phyloP scores from a whole-genome alignment of 2,797 vertebrate genomes.

The Bovichtus diacanthus region DNA sequence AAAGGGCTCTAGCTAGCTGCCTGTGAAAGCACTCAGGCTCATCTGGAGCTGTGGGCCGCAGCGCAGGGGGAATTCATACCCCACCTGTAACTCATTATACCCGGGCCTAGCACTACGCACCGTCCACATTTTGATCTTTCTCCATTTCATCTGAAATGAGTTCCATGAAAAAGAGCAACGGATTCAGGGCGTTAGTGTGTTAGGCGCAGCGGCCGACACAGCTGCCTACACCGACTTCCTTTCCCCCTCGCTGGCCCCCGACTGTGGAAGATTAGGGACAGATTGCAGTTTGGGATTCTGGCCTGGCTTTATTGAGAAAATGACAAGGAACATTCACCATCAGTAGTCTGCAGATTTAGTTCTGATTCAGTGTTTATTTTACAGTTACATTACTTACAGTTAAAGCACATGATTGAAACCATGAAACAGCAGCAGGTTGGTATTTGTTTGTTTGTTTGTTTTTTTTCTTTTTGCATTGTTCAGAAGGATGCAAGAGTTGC shows the following conservation, averaged over 20 bases:
- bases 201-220: conserved; percentile 60
- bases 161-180: conserved; percentile 73
- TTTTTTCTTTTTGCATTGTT: conserved; percentile 19
- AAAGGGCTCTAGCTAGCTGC: conserved; percentile 57
- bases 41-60: conserved; percentile 71
- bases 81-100: conserved; percentile 85
- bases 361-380: conserved; percentile 70
- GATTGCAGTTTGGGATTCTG: conserved; percentile 69
- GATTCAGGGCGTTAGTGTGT: conserved; percentile 69
- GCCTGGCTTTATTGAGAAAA: conserved; percentile 64
- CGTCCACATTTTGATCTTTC: conserved; percentile 79
- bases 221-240: conserved; percentile 74
- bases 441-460: conserved; percentile 23
- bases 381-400: conserved; percentile 54
- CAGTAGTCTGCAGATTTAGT: conserved; percentile 49
- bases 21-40: conserved; percentile 75
- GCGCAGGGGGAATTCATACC: conserved; percentile 65
- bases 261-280: conserved; percentile 81
- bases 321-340: conserved; percentile 70
- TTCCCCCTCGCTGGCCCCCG: conserved; percentile 56
- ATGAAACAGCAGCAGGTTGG: conserved; percentile 34
- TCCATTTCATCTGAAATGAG: conserved; percentile 76
- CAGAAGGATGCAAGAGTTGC: conserved; percentile 3
- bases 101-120: conserved; percentile 59
- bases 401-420: conserved; percentile 40